phyloP scores from a whole-genome alignment of 2,888 invertebrate genomes.

The Pollenia angustigena region DNA sequence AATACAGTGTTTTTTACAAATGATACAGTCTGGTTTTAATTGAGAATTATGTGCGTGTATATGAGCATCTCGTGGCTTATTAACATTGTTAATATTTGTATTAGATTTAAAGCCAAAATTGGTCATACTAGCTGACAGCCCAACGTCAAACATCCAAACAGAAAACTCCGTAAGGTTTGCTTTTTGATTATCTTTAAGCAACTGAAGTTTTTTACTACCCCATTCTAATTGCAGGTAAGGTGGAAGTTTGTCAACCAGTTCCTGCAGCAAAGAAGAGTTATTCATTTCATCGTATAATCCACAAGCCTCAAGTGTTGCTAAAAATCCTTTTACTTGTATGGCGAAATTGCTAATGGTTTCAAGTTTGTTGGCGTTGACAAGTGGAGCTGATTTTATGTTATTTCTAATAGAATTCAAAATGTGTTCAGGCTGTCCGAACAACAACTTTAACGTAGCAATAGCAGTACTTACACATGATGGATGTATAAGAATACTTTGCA shows the following conservation, averaged over 20 bases:
- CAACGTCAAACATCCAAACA: slow-evolving; percentile 38
- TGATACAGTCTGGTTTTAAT: background rate
- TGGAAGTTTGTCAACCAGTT: slow-evolving; percentile 39
- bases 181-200: slow-evolving; percentile 8
- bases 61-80: slow-evolving; percentile 9
- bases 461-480: slow-evolving; percentile 47
- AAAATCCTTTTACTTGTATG: slow-evolving; percentile 46
- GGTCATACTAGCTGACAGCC: slow-evolving; percentile 38
- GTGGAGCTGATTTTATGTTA: slow-evolving; percentile 38
- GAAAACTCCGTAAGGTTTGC: slow-evolving; percentile 22
- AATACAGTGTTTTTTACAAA: slow-evolving; percentile 16
- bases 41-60: slow-evolving; percentile 3
- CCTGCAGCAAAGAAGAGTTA: slow-evolving; percentile 51
- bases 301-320: slow-evolving; percentile 45
- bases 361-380: slow-evolving; percentile 46
- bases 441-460: slow-evolving; percentile 46
- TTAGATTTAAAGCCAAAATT: background rate
- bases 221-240: slow-evolving; percentile 30
- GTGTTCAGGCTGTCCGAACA: slow-evolving; percentile 32
- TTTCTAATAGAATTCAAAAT: slow-evolving; percentile 36
- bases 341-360: slow-evolving; percentile 49
- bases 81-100: background rate
- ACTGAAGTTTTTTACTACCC: slow-evolving; percentile 15
- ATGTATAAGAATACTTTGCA: slow-evolving; percentile 55
- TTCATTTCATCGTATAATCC: slow-evolving; percentile 48